Percentiles rank a stretch among this genome's conserved stretches.
These are phyloP conservation scores for Pimpla rufipes DNA, from an alignment of 2,888 invertebrate species.

Conservation along the genomic window DNA sequence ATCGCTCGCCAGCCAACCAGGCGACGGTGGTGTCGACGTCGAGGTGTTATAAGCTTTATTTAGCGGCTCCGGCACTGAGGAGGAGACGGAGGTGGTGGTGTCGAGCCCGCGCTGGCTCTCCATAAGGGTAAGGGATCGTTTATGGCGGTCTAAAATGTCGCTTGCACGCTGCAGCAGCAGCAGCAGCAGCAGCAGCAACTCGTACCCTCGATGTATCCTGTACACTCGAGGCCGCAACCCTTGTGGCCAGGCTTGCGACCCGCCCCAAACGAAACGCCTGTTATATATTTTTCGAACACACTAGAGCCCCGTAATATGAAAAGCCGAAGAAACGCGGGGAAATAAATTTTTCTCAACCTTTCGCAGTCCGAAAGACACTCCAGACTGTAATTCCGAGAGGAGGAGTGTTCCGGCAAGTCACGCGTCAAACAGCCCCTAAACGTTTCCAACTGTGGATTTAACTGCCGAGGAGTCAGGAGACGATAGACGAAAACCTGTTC, in stretches of 20 bases:
- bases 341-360: neutral
- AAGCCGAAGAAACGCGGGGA: neutral
- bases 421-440: conserved; percentile 42
- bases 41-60: conserved; percentile 79
- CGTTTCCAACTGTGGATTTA: conserved; percentile 49
- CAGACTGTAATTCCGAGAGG: conserved; percentile 1
- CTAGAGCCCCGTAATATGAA: neutral
- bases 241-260: conserved; percentile 75
- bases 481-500: conserved; percentile 57
- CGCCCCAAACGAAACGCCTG: conserved; percentile 47
- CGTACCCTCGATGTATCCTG: conserved; percentile 69
- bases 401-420: conserved; percentile 4
- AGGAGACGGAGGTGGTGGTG: conserved; percentile 54
- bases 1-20: conserved; percentile 74
- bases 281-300: conserved; percentile 17
- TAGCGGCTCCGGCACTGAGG: conserved; percentile 64
- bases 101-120: conserved; percentile 34
- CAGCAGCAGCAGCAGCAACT: conserved; percentile 62
- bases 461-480: conserved; percentile 46
- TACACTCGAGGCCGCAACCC: conserved; percentile 71
- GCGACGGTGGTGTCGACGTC: conserved; percentile 59
- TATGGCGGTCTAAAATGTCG: conserved; percentile 80
- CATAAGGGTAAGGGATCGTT: conserved; percentile 76
- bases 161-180: conserved; percentile 73
- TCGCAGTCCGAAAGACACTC: neutral